These are phyloP conservation scores for Bolinopsis microptera DNA, from an alignment of 37 sponge, comb jelly and placozoan species.

Conservation along the genomic window DNA sequence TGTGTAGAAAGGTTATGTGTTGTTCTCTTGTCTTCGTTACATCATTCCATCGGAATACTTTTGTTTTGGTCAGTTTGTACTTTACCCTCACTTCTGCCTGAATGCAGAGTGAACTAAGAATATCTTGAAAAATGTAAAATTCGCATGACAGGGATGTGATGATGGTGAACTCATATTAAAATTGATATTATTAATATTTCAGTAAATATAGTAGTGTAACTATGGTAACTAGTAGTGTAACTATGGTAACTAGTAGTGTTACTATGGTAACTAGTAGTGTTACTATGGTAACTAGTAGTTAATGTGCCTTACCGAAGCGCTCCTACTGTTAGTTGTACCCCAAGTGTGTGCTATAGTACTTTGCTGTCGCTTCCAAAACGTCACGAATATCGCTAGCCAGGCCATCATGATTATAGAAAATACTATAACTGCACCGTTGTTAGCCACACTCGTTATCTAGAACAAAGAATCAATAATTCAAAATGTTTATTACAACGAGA, in stretches of 20 bases:
- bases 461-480: background rate
- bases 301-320: conserved; percentile 40
- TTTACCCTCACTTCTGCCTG: conserved; percentile 62
- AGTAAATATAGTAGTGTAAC: too few species aligned
- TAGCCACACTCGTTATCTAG: conserved; percentile 47
- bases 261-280: too few species aligned
- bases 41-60: background rate
- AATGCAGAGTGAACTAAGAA: background rate
- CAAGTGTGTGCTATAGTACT: conserved; percentile 59
- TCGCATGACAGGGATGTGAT: background rate
- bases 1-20: conserved; percentile 3
- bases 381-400: conserved; percentile 24
- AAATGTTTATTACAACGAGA: too few species aligned
- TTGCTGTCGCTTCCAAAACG: conserved; percentile 51
- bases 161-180: too few species aligned
- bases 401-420: conserved; percentile 60
- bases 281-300: too few species aligned
- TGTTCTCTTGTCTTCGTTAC: conserved; percentile 5
- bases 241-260: too few species aligned
- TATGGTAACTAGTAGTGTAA: too few species aligned
- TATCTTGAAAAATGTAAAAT: background rate
- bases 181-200: too few species aligned
- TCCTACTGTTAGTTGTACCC: conserved; percentile 56
- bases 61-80: background rate
- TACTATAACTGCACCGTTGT: conserved; percentile 52